Base-by-base conservation (phyloP, 2,888 invertebrate species). In the Cephus sareptanus region DNA sequence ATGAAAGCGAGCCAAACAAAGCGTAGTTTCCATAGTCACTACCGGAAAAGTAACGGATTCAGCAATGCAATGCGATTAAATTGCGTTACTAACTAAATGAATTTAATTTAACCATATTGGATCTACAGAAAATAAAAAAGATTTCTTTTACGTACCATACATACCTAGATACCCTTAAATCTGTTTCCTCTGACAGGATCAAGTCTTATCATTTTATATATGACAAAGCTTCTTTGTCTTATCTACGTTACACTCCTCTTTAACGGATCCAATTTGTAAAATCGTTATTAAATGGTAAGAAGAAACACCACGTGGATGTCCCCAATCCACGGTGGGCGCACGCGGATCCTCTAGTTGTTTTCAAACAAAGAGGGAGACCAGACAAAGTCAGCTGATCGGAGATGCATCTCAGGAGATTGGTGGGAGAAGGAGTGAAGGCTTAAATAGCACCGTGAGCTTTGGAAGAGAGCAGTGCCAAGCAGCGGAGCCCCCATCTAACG, bases 391-490 rank as follows among this genome's bases (percentile, higher is more conserved):
- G 90, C 90, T 90, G 90, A 89, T 89, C 84, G 75, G 82, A 85
- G 88, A 84, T 87, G 84, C 86, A 88, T 84, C 84, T 85, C 77
- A 79, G 56, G 3, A 56, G 56, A 56, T 56, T 56, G 83, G 83
- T 82, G 84, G 83, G 82, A 77, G 75, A 80, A 76, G 81, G 82
- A 77, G 82, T 83, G 87, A 90, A 83, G 87, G 91, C 91, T 91
- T 91, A 91, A 91, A 91, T 91, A 91, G 89, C 89, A 85, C 89
- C 86, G 87, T 83, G 82, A 80, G 83, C 84, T 81, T 85, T 81
- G 79, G 82, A 87, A 82, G 83, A 82, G 80, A 85, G 85, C 89
- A 91, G 91, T 91, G 87, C 87, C 86, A 86, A 85, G 84, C 87
- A 86, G 86, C 85, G 87, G 85, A 85, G 88, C 86, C 83, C 83